These are phyloP conservation scores for Lasioglossum baleicum DNA, from an alignment of 1,140 invertebrate genomes.

Conservation along the genomic window DNA sequence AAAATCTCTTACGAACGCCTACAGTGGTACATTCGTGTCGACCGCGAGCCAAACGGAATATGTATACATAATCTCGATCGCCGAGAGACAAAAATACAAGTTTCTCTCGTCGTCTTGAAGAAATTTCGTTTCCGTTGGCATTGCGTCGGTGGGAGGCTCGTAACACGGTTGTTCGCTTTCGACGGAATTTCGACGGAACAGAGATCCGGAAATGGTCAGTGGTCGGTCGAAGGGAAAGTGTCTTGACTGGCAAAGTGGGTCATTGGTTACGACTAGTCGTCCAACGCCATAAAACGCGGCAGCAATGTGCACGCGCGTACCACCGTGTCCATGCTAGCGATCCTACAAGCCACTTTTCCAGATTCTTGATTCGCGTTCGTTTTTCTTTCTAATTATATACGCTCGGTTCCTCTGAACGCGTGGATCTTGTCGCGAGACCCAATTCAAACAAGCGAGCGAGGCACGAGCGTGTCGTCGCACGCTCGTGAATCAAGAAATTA, in stretches of 20 bases:
- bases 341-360: not conserved
- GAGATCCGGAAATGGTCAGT: slow-evolving; percentile 11
- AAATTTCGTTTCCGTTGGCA: too few relatives aligned
- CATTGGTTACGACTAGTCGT: not conserved
- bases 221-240: slow-evolving; percentile 15
- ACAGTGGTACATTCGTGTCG: too few relatives aligned
- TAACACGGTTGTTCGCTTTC: not conserved
- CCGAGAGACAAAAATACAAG: not conserved
- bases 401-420: too few relatives aligned
- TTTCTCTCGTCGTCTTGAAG: too few relatives aligned
- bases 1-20: not conserved
- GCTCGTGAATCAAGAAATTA: too few relatives aligned
- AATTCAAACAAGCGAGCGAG: too few relatives aligned
- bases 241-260: slow-evolving; percentile 7
- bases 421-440: too few relatives aligned
- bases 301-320: too few relatives aligned
- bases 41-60: too few relatives aligned
- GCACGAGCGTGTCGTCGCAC: too few relatives aligned
- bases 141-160: not conserved
- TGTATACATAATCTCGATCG: not conserved
- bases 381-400: too few relatives aligned
- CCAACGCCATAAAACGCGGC: not conserved
- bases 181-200: slow-evolving; percentile 7
- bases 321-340: not conserved
- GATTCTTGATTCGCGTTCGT: not conserved